phyloP scores from a whole-genome alignment of 1,140 invertebrate species.

The Sarcophaga peregrina region DNA sequence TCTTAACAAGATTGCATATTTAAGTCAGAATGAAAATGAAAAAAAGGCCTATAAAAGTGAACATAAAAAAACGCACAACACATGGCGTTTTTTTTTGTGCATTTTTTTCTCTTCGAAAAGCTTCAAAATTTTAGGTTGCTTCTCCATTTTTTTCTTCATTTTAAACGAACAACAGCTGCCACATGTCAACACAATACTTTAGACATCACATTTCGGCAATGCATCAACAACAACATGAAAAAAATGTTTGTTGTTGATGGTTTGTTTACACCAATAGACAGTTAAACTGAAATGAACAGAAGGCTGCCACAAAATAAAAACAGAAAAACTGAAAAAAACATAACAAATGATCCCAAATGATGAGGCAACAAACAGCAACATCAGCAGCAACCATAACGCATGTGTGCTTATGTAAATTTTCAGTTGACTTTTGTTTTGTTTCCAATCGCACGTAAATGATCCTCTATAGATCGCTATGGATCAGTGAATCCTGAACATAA shows the following conservation, averaged over 20 bases:
- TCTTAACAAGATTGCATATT: no score
- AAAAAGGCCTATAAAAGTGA: no score
- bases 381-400: neutral
- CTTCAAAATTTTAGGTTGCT: neutral
- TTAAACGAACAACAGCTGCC: neutral
- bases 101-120: neutral
- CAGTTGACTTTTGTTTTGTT: neutral
- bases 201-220: neutral
- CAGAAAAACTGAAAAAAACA: no score
- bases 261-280: conserved; percentile 24
- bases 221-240: neutral
- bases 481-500: neutral
- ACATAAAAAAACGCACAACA: neutral
- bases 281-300: neutral
- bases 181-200: conserved; percentile 20
- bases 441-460: neutral
- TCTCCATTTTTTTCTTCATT: neutral
- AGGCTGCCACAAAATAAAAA: neutral
- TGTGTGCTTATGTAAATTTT: neutral
- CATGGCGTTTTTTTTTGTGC: neutral
- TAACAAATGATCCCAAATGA: no score
- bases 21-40: no score
- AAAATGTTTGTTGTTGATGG: neutral
- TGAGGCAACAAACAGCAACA: neutral
- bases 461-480: neutral